These are phyloP conservation scores for Triplophysa siluroides DNA, from an alignment of 2,113 vertebrate genomes.

Conservation along the genomic window DNA sequence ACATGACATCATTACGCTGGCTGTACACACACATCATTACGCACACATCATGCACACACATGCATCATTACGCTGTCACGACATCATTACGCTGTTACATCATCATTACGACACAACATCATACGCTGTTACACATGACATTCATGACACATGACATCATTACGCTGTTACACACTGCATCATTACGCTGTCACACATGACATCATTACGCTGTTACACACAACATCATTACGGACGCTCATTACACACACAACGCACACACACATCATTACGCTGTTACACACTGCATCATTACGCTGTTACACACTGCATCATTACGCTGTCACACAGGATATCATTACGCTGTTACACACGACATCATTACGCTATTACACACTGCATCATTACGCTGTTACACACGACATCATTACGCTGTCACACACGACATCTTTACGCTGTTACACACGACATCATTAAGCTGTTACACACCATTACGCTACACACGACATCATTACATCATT, in stretches of 20 bases:
- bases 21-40: not conserved
- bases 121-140: not conserved
- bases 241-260: not conserved
- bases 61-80: not conserved
- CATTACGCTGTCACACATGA: slow-evolving; percentile 64
- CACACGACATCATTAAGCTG: not conserved
- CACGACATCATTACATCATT: not conserved
- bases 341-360: slow-evolving; percentile 61
- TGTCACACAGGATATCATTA: slow-evolving; percentile 21
- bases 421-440: not conserved
- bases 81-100: slow-evolving; percentile 64
- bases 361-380: not conserved
- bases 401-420: slow-evolving; percentile 64
- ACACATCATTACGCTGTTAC: slow-evolving; percentile 64
- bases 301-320: not conserved
- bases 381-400: not conserved
- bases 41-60: too few relatives aligned
- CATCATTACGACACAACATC: not conserved
- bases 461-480: not conserved
- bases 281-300: not conserved
- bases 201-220: not conserved
- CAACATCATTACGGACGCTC: too few relatives aligned
- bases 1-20: not conserved
- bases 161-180: not conserved
- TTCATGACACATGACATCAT: too few relatives aligned